Percentiles rank a stretch among this genome's conserved stretches.
Evolutionary conservation across 2,888 invertebrate species (phyloP).

Genomic region (Pomacea canaliculata): DNA sequence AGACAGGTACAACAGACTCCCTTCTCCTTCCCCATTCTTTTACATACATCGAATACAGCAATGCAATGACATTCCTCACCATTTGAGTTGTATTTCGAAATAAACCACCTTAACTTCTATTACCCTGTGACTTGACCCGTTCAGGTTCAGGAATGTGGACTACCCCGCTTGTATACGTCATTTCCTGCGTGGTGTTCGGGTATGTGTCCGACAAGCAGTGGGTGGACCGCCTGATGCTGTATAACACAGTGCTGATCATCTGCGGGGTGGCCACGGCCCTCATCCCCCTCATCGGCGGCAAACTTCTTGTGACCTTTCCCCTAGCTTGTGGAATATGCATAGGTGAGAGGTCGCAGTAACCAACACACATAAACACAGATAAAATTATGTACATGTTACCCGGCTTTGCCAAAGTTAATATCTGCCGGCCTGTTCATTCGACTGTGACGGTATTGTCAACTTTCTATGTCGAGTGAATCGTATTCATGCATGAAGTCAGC

Average conservation of each 20-base stretch:
- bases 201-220: constrained; percentile 81
- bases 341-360: constrained; percentile 73
- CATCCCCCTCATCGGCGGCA: constrained; percentile 78
- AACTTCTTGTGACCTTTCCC: constrained; percentile 84
- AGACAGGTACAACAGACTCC: no score
- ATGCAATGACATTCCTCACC: background rate
- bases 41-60: background rate
- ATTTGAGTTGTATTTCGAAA: no score
- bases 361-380: no score
- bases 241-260: constrained; percentile 88
- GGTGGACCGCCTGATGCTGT: constrained; percentile 88
- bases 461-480: no score
- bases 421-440: no score
- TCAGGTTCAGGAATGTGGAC: constrained; percentile 68
- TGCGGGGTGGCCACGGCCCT: constrained; percentile 90
- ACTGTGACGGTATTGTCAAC: no score
- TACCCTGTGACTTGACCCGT: background rate
- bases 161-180: constrained; percentile 84
- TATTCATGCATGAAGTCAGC: no score
- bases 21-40: no score
- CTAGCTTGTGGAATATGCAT: constrained; percentile 89
- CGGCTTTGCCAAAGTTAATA: no score
- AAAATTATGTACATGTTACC: no score
- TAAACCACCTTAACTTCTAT: background rate
- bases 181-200: constrained; percentile 86